phyloP scores from a whole-genome alignment of 1,140 invertebrate species.

The Cherax destructor region DNA sequence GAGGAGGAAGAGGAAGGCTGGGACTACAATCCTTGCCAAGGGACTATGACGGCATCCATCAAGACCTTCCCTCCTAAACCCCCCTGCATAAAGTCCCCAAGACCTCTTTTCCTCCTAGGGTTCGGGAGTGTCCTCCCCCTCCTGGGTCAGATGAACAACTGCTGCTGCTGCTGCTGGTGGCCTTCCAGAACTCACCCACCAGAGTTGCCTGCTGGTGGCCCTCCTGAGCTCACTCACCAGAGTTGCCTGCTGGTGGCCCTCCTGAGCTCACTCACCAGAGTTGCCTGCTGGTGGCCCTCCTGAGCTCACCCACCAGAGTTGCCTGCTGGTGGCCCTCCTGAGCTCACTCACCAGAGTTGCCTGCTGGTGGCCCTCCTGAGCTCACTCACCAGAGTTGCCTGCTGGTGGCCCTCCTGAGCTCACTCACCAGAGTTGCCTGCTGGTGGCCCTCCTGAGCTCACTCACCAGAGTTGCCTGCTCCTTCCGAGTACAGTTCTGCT shows the following conservation, averaged over 20 bases:
- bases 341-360: conserved; percentile 31
- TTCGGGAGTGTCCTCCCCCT: conserved; percentile 10
- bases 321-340: neutral
- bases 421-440: conserved; percentile 17
- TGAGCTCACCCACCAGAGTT: conserved; percentile 31
- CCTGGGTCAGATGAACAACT: conserved; percentile 44
- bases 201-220: conserved; percentile 5
- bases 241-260: neutral
- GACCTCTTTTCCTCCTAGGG: neutral
- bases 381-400: conserved; percentile 30
- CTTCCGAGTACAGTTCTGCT: conserved; percentile 52
- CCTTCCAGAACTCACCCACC: neutral
- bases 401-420: neutral
- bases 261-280: conserved; percentile 24
- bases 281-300: neutral
- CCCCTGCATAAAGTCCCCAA: conserved; percentile 21
- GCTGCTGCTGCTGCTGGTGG: neutral
- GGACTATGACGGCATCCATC: conserved; percentile 50
- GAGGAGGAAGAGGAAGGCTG: conserved; percentile 25
- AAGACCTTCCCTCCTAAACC: neutral
- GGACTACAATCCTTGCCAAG: conserved; percentile 53
- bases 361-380: neutral
- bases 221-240: conserved; percentile 10
- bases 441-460: neutral
- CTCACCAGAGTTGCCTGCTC: conserved; percentile 21